Conservation (phyloP, 2,888 invertebrate genomes). For the Oscheius myriophilus region DNA sequence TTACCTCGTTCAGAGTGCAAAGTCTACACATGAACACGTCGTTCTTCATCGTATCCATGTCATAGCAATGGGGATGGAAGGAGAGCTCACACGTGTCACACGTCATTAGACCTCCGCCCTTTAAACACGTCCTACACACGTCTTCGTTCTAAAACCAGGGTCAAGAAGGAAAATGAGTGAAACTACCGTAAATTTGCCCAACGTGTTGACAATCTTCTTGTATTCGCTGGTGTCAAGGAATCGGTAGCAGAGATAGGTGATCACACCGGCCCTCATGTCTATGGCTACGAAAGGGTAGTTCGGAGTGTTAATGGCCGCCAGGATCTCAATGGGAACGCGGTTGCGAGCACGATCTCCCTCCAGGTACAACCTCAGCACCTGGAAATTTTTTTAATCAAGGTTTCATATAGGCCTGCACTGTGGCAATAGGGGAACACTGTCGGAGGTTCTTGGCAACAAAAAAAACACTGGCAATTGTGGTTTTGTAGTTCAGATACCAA, state of each 20-base stretch:
- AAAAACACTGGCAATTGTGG: too few relatives aligned
- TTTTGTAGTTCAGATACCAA: too few relatives aligned
- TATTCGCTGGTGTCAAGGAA: constrained; percentile 92
- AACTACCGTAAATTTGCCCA: constrained; percentile 54
- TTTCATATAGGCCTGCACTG: background rate
- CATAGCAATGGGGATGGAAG: constrained; percentile 94
- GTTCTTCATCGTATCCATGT: constrained; percentile 85
- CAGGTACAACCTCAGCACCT: constrained; percentile 57
- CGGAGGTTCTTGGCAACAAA: background rate
- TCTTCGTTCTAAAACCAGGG: constrained; percentile 72
- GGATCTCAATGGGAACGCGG: constrained; percentile 46
- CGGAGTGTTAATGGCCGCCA: constrained; percentile 41
- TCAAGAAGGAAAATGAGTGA: background rate
- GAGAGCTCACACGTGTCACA: constrained; percentile 98
- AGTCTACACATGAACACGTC: constrained; percentile 91
- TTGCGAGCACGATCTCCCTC: constrained; percentile 46
- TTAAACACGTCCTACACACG: constrained; percentile 70
- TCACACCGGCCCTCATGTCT: constrained; percentile 73
- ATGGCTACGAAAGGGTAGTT: constrained; percentile 85
- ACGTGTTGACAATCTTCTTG: constrained; percentile 89
- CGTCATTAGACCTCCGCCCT: constrained; percentile 86
- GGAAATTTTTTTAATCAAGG: background rate
- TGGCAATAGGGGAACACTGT: too few relatives aligned
- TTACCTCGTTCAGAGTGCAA: constrained; percentile 87
- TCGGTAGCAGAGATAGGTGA: constrained; percentile 87